Evolutionary conservation across 1,140 invertebrate species (phyloP).

Genomic region (Drosophila rufa): DNA sequence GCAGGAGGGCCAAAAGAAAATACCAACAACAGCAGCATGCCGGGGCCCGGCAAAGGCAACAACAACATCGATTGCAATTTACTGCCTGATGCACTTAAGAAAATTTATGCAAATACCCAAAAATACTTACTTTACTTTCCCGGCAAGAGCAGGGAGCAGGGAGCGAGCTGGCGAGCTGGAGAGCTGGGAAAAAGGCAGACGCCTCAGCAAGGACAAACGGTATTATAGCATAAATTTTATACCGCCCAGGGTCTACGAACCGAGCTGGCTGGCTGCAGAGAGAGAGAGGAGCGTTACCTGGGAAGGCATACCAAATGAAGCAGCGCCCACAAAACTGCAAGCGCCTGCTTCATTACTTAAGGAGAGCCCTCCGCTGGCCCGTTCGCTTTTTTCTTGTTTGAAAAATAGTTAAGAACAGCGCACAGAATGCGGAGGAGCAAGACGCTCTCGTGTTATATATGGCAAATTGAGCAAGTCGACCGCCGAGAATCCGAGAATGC

Average conservation of each 20-base stretch:
- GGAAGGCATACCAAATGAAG: constrained; percentile 75
- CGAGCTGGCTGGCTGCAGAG: constrained; percentile 4
- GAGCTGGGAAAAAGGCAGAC: constrained; percentile 35
- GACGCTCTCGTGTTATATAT: constrained; percentile 69
- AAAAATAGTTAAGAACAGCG: constrained; percentile 76
- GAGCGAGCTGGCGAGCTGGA: neutral
- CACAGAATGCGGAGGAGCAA: constrained; percentile 28
- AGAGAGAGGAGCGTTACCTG: constrained; percentile 29
- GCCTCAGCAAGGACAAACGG: constrained; percentile 74
- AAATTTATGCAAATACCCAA: constrained; percentile 85
- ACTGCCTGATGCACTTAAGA: constrained; percentile 84
- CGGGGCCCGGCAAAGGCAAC: constrained; percentile 22
- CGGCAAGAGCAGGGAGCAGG: constrained; percentile 1
- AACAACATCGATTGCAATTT: constrained; percentile 84
- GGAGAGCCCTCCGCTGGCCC: constrained; percentile 11
- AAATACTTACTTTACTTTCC: constrained; percentile 80
- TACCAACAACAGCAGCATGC: constrained; percentile 51
- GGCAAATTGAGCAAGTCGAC: constrained; percentile 80
- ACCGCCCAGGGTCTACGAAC: constrained; percentile 80
- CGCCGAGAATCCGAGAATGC: constrained; percentile 76
- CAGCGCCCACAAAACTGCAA: constrained; percentile 79
- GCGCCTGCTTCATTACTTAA: constrained; percentile 77
- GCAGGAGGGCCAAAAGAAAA: constrained; percentile 54
- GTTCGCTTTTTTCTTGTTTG: constrained; percentile 49
- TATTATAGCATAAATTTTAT: constrained; percentile 83